Evolutionary conservation across 2,888 invertebrate species (phyloP).

Genomic region (Syrista parreyssii): DNA sequence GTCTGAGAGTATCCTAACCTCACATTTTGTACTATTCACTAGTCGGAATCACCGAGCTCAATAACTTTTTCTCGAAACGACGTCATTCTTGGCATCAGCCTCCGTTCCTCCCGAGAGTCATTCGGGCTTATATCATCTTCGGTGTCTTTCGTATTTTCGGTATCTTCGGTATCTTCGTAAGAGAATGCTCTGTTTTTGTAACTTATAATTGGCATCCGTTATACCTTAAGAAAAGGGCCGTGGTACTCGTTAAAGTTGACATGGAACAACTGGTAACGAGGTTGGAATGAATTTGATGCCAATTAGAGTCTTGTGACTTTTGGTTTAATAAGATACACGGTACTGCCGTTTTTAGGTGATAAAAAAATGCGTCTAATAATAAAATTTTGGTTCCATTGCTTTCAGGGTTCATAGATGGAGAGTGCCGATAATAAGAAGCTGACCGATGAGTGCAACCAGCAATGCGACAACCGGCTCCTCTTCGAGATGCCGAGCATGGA

Average conservation of each 20-base stretch:
- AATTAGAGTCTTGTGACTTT: background rate
- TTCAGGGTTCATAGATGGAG: conserved; percentile 58
- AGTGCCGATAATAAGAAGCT: conserved; percentile 52
- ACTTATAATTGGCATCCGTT: background rate
- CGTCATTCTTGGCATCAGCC: background rate
- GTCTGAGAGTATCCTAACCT: background rate
- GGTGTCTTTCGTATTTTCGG: too few relatives aligned
- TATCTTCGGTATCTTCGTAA: background rate
- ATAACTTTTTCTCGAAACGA: background rate
- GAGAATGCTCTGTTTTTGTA: background rate
- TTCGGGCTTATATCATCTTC: background rate
- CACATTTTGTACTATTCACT: background rate
- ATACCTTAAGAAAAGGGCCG: background rate
- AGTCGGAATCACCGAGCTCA: background rate
- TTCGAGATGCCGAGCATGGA: conserved; percentile 37
- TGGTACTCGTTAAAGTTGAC: background rate
- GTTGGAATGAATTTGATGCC: background rate
- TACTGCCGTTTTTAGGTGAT: background rate
- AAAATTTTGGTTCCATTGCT: conserved; percentile 8
- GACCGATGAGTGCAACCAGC: conserved; percentile 53
- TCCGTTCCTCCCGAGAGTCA: background rate
- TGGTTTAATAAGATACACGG: background rate
- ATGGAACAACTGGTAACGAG: background rate
- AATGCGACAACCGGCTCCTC: conserved; percentile 31
- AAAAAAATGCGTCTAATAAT: background rate